Evolutionary conservation across 2,888 invertebrate genomes (phyloP).

Genomic region (Eumerus sabulonum): DNA sequence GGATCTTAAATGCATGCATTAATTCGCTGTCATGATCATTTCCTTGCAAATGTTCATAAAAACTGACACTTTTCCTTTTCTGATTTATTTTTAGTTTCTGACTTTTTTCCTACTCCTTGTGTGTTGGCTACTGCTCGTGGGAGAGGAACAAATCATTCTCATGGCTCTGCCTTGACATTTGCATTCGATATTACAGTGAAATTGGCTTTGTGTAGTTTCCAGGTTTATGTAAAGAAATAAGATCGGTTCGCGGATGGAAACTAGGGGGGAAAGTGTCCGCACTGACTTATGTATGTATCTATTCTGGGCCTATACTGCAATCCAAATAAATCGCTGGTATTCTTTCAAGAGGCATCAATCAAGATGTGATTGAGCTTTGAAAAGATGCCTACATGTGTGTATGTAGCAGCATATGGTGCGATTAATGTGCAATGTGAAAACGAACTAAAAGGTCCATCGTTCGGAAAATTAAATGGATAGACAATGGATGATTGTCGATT

Average conservation of each 20-base stretch:
- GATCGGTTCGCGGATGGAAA: too few relatives aligned
- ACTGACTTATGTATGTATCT: constrained; percentile 23
- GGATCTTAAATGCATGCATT: constrained; percentile 60
- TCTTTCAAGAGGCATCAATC: constrained; percentile 26
- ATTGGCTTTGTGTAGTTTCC: constrained; percentile 12
- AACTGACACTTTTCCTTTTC: constrained; percentile 28
- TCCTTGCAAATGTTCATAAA: constrained; percentile 43
- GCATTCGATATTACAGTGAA: constrained; percentile 24
- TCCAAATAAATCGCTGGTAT: constrained; percentile 6
- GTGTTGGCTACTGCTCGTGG: constrained; percentile 11
- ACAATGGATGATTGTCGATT: too few relatives aligned
- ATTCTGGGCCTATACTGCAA: constrained; percentile 20
- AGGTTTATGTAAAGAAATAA: constrained; percentile 23
- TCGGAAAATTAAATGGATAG: too few relatives aligned
- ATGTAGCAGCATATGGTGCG: constrained; percentile 11
- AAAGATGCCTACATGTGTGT: background rate
- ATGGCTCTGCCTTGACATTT: constrained; percentile 62
- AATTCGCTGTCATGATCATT: constrained; percentile 62
- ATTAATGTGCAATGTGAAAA: constrained; percentile 6
- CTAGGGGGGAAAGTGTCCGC: background rate
- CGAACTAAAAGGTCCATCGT: background rate
- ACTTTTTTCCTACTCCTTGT: background rate
- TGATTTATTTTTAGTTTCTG: constrained; percentile 38
- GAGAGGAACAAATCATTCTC: constrained; percentile 22
- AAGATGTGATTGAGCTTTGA: constrained; percentile 18